phyloP scores from a whole-genome alignment of 1,140 invertebrate genomes.

The Wasmannia auropunctata region DNA sequence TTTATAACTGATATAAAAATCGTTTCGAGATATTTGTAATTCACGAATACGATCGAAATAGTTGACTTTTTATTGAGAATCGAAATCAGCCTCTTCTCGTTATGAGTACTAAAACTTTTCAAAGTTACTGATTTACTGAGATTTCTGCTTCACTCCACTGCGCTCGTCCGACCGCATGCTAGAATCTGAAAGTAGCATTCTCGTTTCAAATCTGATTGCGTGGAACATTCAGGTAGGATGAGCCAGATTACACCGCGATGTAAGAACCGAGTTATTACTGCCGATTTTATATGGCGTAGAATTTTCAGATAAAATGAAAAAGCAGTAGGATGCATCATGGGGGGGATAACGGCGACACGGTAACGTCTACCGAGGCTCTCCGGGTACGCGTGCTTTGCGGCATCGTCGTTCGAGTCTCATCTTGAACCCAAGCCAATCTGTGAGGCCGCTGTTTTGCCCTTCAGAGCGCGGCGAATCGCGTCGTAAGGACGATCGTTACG shows the following conservation, averaged over 20 bases:
- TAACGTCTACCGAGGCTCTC: slow-evolving; percentile 32
- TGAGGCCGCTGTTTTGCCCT: slow-evolving; percentile 44
- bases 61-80: neutral
- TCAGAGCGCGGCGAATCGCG: slow-evolving; percentile 41
- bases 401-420: slow-evolving; percentile 52
- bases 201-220: slow-evolving; percentile 19
- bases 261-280: slow-evolving; percentile 12
- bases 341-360: slow-evolving; percentile 3
- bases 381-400: slow-evolving; percentile 47
- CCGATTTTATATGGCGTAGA: slow-evolving; percentile 19
- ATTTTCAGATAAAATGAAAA: slow-evolving; percentile 17
- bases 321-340: neutral
- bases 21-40: neutral
- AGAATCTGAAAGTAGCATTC: slow-evolving; percentile 11
- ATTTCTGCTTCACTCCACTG: neutral
- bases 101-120: neutral
- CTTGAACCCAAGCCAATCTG: slow-evolving; percentile 66
- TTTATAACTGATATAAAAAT: neutral
- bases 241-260: slow-evolving; percentile 11
- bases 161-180: neutral
- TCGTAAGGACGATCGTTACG: slow-evolving; percentile 65
- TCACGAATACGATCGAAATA: neutral
- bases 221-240: neutral
- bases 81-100: neutral
- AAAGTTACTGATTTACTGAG: neutral